phyloP scores from a whole-genome alignment of 2,797 vertebrate genomes.

The Gadopsis bispinosus region DNA sequence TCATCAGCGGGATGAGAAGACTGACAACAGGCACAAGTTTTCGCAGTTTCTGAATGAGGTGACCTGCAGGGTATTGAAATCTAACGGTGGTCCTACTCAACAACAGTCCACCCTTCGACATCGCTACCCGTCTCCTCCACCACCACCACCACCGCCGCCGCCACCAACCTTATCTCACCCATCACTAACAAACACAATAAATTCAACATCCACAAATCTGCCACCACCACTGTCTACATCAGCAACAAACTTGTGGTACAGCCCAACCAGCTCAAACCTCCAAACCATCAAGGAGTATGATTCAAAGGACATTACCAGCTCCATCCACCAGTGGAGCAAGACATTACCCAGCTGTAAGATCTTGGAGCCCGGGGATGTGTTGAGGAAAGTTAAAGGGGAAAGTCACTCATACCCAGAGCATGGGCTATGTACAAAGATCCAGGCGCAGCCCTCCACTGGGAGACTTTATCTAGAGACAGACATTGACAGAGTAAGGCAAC shows the following conservation, averaged over 20 bases:
- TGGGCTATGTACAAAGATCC: slow-evolving; percentile 71
- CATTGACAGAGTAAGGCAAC: slow-evolving; percentile 82
- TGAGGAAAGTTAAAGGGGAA: slow-evolving; percentile 74
- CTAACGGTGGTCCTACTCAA: slow-evolving; percentile 77
- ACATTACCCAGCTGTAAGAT: slow-evolving; percentile 85
- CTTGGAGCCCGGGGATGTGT: slow-evolving; percentile 81
- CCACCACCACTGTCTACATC: slow-evolving; percentile 13
- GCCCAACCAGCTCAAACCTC: slow-evolving; percentile 66
- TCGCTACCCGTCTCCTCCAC: slow-evolving; percentile 41
- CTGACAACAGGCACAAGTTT: slow-evolving; percentile 88
- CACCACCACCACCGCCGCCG: slow-evolving; percentile 29
- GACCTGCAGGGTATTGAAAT: slow-evolving; percentile 88
- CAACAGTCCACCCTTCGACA: slow-evolving; percentile 77
- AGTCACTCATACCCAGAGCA: slow-evolving; percentile 72
- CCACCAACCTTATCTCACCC: slow-evolving; percentile 40
- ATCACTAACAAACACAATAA: slow-evolving; percentile 9
- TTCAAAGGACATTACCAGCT: slow-evolving; percentile 63
- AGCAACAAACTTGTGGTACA: slow-evolving; percentile 63
- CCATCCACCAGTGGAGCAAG: slow-evolving; percentile 80
- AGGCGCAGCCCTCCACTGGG: slow-evolving; percentile 69
- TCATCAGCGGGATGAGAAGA: slow-evolving; percentile 76
- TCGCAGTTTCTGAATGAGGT: slow-evolving; percentile 94
- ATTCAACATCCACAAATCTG: slow-evolving; percentile 39
- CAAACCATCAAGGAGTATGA: slow-evolving; percentile 69
- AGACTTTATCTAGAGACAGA: slow-evolving; percentile 82